Evolutionary conservation across 2,113 vertebrate species (phyloP), one percentile per base, ranked within the genome.

Genomic region (Meleagris gallopavo): DNA sequence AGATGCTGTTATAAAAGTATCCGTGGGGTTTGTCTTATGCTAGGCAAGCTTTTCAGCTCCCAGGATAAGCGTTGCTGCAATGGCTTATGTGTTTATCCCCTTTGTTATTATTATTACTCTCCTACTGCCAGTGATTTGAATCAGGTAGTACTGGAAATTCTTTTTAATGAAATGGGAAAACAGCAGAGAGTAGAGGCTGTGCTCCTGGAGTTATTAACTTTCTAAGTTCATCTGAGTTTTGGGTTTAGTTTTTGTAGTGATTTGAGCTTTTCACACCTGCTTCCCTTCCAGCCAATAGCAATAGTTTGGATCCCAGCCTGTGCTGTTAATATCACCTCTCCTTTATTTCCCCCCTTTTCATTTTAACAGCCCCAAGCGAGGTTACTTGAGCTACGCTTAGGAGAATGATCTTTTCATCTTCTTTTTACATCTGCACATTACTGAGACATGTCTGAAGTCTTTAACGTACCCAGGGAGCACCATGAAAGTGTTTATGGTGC

Each of bases 31-130:
- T 83, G 41, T 80, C 41, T 95, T 67, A 25, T 94, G 87, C 85
- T 92, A 74, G 89, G 94, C 90, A 84, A 78, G 86, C 73, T 92
- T 86, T 88, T 83, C 64, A 34, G 29, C 78, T 91, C 64, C 75
- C 58, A 32, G 22, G 66, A 87, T 52, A 67, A 76, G 73, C 66
- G 50, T 71, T 89, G 54, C 54, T 91, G 91, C 61, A 67, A 38
- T 1, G 6, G 66, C 34, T 29, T 65, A 27, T 58, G 76, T 0
- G 0, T 71, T 77, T 73, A 10, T 46, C 11, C 4, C 61, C 43
- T 25, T 38, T 41, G 36, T 71, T n/a, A 40, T 61, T 14, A 7
- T 29, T 19, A 8, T 22, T 54, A 29, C 16, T 54, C 9, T 24
- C 6, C 9, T 18, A 2, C 70, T 40, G 34, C 52, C 61, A 66